Evolutionary conservation across 2,888 invertebrate species (phyloP), one percentile per base, ranked within the genome.

Genomic region (Unio pictorum): DNA sequence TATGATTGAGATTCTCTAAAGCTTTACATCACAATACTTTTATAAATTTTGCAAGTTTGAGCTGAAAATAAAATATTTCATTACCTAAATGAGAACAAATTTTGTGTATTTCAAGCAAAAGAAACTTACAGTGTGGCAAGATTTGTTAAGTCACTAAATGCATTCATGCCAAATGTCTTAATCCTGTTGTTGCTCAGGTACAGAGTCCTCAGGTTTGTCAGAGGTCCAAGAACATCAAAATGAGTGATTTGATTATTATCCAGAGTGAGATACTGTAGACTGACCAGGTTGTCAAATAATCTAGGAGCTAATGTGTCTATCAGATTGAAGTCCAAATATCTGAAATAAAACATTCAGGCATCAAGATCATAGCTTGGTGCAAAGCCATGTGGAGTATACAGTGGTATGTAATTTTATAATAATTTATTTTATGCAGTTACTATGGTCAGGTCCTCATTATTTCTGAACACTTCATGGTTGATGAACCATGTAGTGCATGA

Each of bases 171-270:
- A 8, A 86, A 69, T 11, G 76, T 77, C 34, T 72, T 67, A 0
- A 85, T 78, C 8, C 67, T 69, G 62, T 85, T 85, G 55, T 66
- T 55, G 17, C 73, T 57, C 3, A 85, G 72, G 28, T 75, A 63
- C 1, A 84, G 56, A 28, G 70, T 63, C 8, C 20, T 23, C 1
- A 86, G 64, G 20, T 59, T 30, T 11, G 58, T 58, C 8, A 82
- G 72, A 54, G 72, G 66, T 20, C 69, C 67, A 67, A 85, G 75
- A 4, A 79, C 67, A 56, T 75, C 72, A 15, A 83, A 28, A 68
- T 80, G 74, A n/a, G 76, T 73, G 55, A 83, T 67, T 60, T 68
- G 55, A 54, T 76, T 76, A 7, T 61, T 63, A 2, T n/a, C 23
- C 28, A 74, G 64, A 34, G 68, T 55, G 5, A 76, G 62, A 3